Conservation (phyloP, 1,140 invertebrate genomes). For the Drosophila trapezifrons region DNA sequence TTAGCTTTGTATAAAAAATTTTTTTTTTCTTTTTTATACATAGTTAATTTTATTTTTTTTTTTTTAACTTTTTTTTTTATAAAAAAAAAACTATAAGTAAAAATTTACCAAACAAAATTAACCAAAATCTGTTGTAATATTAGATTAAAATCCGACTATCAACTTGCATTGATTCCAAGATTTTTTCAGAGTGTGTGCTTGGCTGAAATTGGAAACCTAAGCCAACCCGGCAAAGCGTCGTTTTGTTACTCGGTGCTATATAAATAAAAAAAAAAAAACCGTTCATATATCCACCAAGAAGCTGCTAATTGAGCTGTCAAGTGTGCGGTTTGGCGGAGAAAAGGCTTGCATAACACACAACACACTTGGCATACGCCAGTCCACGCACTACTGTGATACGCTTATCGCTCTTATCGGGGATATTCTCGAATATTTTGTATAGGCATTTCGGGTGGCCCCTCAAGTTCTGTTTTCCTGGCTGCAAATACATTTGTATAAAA, state of each 20-base stretch:
- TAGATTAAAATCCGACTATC: too few species aligned
- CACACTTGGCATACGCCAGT: background rate
- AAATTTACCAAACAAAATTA: background rate
- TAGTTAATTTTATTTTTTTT: too few species aligned
- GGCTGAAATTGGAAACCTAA: slow-evolving; percentile 15
- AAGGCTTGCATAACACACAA: slow-evolving; percentile 12
- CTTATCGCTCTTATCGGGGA: slow-evolving; percentile 2
- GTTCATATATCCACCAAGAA: background rate
- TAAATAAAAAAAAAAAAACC: slow-evolving; percentile 6
- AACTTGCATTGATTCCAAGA: background rate
- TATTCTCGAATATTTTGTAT: slow-evolving; percentile 2
- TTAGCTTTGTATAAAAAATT: background rate
- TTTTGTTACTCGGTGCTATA: slow-evolving; percentile 8
- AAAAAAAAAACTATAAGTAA: too few species aligned
- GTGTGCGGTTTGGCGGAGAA: slow-evolving; percentile 2
- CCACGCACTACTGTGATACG: background rate
- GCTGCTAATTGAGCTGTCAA: slow-evolving; percentile 40
- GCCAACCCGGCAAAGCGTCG: slow-evolving; percentile 13
- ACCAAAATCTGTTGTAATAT: background rate
- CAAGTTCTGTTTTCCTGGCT: background rate
- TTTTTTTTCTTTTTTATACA: too few species aligned
- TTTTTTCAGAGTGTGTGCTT: background rate
- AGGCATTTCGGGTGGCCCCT: background rate
- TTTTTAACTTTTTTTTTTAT: too few species aligned
- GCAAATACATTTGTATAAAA: slow-evolving; percentile 10